Evolutionary conservation across 2,797 vertebrate genomes (phyloP).

Genomic region (Argya squamiceps): DNA sequence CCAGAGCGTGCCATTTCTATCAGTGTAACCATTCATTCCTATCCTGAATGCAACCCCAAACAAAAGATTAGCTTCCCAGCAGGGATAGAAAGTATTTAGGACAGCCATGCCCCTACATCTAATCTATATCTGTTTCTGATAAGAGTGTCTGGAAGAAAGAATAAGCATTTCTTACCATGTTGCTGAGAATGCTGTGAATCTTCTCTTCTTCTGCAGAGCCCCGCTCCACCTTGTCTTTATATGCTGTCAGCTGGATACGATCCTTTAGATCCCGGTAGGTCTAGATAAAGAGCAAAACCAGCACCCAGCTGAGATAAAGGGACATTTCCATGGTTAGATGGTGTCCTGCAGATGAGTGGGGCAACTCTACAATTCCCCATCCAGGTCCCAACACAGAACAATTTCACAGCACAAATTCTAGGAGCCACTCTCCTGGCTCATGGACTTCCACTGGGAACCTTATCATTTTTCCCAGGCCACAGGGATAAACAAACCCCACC

Average conservation of each 20-base stretch:
- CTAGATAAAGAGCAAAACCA: slow-evolving; percentile 72
- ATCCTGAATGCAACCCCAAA: background rate
- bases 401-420: background rate
- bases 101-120: background rate
- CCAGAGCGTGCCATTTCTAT: background rate
- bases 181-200: slow-evolving; percentile 86
- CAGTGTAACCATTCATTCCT: background rate
- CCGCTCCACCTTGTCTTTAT: slow-evolving; percentile 86
- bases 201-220: slow-evolving; percentile 87
- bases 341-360: background rate
- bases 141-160: background rate
- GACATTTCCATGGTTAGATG: background rate
- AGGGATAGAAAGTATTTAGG: background rate
- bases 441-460: background rate
- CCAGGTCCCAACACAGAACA: background rate
- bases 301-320: background rate
- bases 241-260: slow-evolving; percentile 86
- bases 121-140: accelerated
- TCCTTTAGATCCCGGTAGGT: slow-evolving; percentile 92
- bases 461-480: background rate
- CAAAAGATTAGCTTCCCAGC: background rate
- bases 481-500: background rate
- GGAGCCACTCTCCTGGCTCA: background rate
- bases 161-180: slow-evolving; percentile 71
- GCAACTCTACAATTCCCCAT: background rate